Evolutionary conservation across 2,113 vertebrate genomes (phyloP), one percentile per base, ranked within the genome.

Genomic region (Sciurus niger): DNA sequence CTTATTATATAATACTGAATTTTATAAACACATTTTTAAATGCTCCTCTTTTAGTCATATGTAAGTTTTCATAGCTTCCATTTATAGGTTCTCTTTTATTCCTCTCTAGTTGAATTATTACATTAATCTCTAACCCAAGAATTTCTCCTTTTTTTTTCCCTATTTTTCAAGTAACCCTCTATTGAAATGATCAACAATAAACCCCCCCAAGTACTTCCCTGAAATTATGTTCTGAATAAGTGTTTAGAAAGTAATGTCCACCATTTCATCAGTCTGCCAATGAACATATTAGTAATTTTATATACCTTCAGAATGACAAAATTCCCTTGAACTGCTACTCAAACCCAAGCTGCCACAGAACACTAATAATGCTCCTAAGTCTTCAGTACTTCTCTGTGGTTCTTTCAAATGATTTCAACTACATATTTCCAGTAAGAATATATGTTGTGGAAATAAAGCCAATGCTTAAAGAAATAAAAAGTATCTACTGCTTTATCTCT

Each of bases 91-190:
- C 12, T 76, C 34, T 92, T 94, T 96, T 87, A 93, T 92, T 68
- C 43, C 82, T 84, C 89, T 68, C 76, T 43, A 77, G 13, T 8
- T 48, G 40, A 82, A 95, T 90, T 80, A 95, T 30, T 97, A 58
- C 90, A 97, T 93, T 92, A 80, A 95, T 74, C 72, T 96, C 97
- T 96, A 90, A 88, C 65, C 37, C 53, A 65, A 90, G 17, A 92
- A 92, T 93, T 79, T 96, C 12, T 82, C 0, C 40, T 40, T n/a
- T 77, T 80, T 83, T 53, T 85, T 80, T 4, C 82, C 8, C 48
- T 28, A 5, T 16, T 84, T 93, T 18, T 63, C 17, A 92, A 76
- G 32, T n/a, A 97, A 83, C 37, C 34, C 18, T 91, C 17, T 92
- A 73, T 76, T 94, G 48, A 93, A 92, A 93, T 84, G 4, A 94